Conservation (phyloP, 2,797 vertebrate species). For the Acanthiza pusilla region DNA sequence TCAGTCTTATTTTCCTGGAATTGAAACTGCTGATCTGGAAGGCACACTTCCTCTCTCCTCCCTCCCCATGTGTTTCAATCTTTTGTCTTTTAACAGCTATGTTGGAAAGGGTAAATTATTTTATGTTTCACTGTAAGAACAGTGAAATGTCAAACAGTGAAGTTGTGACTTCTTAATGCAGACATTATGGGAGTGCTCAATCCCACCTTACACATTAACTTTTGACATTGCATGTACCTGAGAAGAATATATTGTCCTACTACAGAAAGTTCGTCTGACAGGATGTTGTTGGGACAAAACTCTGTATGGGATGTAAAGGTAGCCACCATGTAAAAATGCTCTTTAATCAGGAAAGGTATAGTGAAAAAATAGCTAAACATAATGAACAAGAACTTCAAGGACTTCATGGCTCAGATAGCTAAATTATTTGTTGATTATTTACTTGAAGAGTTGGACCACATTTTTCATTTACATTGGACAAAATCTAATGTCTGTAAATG, state of each 20-base stretch:
- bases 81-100: background rate
- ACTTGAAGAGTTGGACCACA: background rate
- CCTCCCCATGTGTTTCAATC: background rate
- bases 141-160: background rate
- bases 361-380: background rate
- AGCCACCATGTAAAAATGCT: background rate
- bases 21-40: constrained; percentile 7
- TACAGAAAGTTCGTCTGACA: background rate
- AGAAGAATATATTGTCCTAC: background rate
- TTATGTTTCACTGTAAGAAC: background rate
- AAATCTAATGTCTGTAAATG: background rate
- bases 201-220: background rate
- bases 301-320: background rate
- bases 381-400: background rate
- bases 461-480: background rate
- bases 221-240: background rate
- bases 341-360: background rate
- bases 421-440: background rate
- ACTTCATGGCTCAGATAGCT: background rate
- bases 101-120: background rate
- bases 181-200: background rate
- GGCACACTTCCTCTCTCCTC: background rate
- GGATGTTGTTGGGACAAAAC: background rate
- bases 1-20: background rate
- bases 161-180: background rate